These are phyloP conservation scores for Pelvicachromis taeniatus DNA, from an alignment of 2,113 vertebrate genomes.

Conservation along the genomic window DNA sequence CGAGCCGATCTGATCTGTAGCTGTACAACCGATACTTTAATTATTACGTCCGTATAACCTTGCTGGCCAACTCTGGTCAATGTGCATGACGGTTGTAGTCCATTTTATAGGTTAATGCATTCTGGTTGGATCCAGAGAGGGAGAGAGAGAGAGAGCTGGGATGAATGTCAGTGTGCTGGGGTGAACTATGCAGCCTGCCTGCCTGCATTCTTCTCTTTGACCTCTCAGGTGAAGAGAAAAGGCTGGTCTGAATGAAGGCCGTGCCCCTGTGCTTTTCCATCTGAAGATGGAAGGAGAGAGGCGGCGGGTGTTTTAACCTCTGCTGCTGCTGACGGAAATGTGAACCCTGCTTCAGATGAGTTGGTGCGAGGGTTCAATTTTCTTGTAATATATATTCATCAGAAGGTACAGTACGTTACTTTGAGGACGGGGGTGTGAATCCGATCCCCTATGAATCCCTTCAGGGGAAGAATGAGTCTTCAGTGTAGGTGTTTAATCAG, in stretches of 20 bases:
- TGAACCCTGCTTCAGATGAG: not conserved
- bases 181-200: constrained; percentile 9
- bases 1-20: not conserved
- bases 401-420: not conserved
- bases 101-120: constrained; percentile 53
- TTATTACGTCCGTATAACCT: constrained; percentile 54
- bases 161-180: constrained; percentile 40
- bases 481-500: constrained; percentile 16
- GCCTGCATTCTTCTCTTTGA: constrained; percentile 46
- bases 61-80: constrained; percentile 51
- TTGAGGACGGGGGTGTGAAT: not conserved
- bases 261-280: not conserved
- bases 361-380: not conserved
- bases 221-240: constrained; percentile 46
- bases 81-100: constrained; percentile 48
- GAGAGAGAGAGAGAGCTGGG: not conserved
- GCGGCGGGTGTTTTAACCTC: constrained; percentile 1
- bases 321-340: not conserved
- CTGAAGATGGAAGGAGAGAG: not conserved
- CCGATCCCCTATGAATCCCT: not conserved
- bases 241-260: constrained; percentile 21
- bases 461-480: constrained; percentile 13
- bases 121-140: constrained; percentile 5
- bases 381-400: not conserved
- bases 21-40: constrained; percentile 12